Evolutionary conservation across 2,888 invertebrate genomes (phyloP), one percentile per base, ranked within the genome.

Genomic region (Frankliniella fusca): DNA sequence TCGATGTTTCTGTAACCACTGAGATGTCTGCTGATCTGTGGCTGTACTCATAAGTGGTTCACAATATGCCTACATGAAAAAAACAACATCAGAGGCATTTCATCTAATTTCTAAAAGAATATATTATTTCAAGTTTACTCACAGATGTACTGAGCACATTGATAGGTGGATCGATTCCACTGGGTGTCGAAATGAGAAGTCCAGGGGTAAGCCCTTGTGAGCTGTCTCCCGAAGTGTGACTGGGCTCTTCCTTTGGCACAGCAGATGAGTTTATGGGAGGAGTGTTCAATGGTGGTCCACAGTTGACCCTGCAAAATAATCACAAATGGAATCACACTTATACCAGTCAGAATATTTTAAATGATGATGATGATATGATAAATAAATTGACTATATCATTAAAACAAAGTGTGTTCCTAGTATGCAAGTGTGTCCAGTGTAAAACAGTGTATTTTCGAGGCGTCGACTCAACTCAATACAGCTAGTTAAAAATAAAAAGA

Each of bases 1-100:
- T 84, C 97, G 92, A 86, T 96, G 93, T 10, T 90, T 89, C 15
- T 92, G 91, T 83, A 97, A 90, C 97, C 97, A 97, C 83, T 92
- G 91, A 81, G 91, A 91, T 3, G 95, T 95, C 87, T 96, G 93
- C 27, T 90, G 88, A 0, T 93, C 91, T 10, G 92, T 90, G 48
- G 95, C 93, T 65, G 93, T 92, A 48, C 92, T 91, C 2, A 92
- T 90, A 82, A 96, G 89, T 0, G 90, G 70, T 76, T 76, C 70
- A 76, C 70, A 76, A 76, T 76, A 76, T 76, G 27, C 70, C 70
- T 76, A 28, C 81, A 83, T 81, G 82, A 9, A 23, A 15, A 50
- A 65, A 65, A 61, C n/a, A 20, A 27, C 80, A 11, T 38, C 38
- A 38, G 38, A 38, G 38, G 38, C 38, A 38, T 38, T 38, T 38